Conservation (phyloP, 2,888 invertebrate species). For the Caenorhabditis angaria region DNA sequence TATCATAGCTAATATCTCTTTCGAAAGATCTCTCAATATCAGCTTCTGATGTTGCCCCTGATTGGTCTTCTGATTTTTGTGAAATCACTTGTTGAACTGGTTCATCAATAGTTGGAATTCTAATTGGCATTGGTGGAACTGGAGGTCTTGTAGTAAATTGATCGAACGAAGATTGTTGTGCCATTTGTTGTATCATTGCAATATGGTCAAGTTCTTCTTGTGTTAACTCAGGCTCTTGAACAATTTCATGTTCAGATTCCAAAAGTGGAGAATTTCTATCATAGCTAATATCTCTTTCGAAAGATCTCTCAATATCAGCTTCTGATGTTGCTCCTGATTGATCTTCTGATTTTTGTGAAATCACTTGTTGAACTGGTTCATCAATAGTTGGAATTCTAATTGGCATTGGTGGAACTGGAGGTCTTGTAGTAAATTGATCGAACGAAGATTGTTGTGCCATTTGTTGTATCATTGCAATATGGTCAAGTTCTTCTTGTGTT, state of each 20-base stretch:
- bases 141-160: too few species aligned
- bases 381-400: conserved; percentile 5
- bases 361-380: not conserved
- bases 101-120: too few species aligned
- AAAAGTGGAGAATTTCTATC: too few species aligned
- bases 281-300: too few species aligned
- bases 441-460: conserved; percentile 35
- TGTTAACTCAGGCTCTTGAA: too few species aligned
- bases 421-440: too few species aligned
- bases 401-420: conserved; percentile 10
- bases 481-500: conserved; percentile 37
- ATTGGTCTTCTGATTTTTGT: conserved; percentile 18
- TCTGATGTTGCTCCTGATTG: conserved; percentile 25
- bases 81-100: conserved; percentile 1
- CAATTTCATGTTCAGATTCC: too few species aligned
- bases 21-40: conserved; percentile 27
- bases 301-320: conserved; percentile 12
- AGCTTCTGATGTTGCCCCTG: conserved; percentile 24
- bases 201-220: too few species aligned
- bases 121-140: too few species aligned
- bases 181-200: too few species aligned
- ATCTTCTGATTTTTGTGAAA: conserved; percentile 12
- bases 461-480: conserved; percentile 35
- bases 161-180: too few species aligned
- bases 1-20: not conserved